Evolutionary conservation across 2,113 vertebrate species (phyloP).

Genomic region (Notechis scutatus): DNA sequence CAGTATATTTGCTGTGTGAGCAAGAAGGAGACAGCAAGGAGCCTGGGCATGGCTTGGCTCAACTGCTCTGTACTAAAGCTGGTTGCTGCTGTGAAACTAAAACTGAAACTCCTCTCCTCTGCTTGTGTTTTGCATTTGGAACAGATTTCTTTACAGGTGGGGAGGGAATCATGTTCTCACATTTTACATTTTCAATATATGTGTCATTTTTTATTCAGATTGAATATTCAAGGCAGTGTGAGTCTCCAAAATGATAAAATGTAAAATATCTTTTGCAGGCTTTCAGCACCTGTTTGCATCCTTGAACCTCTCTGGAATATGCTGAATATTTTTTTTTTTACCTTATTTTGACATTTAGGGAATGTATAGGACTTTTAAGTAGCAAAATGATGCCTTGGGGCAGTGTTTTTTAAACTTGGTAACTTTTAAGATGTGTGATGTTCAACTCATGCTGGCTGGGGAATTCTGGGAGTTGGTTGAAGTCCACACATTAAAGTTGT

Average conservation of each 20-base stretch:
- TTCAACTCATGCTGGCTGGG: background rate
- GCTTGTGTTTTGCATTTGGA: no score
- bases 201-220: background rate
- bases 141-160: no score
- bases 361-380: background rate
- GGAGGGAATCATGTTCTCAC: no score
- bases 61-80: no score
- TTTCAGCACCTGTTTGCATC: background rate
- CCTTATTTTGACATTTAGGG: background rate
- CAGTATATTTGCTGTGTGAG: no score
- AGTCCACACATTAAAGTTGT: background rate
- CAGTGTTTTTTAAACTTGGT: background rate
- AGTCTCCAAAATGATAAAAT: background rate
- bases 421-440: background rate
- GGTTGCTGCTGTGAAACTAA: no score
- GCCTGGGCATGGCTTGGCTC: no score
- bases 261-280: background rate
- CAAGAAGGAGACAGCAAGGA: no score
- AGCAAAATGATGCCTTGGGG: background rate
- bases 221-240: background rate
- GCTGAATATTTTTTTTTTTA: background rate
- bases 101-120: no score
- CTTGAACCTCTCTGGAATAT: background rate
- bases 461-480: background rate
- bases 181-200: background rate